These are phyloP conservation scores for Lichenostomus cassidix DNA, from an alignment of 2,113 vertebrate genomes.

Conservation along the genomic window DNA sequence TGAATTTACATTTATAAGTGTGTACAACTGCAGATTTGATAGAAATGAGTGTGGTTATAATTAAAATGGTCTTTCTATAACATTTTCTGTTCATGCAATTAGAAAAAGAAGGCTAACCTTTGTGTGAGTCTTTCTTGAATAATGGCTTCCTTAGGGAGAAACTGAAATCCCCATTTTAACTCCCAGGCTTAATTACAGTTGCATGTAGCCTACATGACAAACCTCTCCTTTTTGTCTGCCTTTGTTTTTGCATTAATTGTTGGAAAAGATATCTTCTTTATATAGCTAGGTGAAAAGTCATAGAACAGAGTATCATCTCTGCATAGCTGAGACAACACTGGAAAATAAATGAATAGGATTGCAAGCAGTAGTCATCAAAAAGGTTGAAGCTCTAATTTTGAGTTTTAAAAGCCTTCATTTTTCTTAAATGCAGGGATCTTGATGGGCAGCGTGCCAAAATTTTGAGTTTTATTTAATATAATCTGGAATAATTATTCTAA, in stretches of 20 bases:
- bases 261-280: background rate
- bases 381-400: background rate
- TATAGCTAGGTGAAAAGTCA: background rate
- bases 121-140: slow-evolving; percentile 20
- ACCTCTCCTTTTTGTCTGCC: background rate
- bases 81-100: slow-evolving; percentile 42
- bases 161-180: background rate
- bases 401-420: background rate
- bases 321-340: background rate
- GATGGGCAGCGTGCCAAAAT: background rate
- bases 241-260: background rate
- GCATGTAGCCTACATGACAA: background rate
- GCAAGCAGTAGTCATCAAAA: background rate
- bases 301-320: background rate
- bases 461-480: background rate
- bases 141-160: background rate
- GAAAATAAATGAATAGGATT: background rate
- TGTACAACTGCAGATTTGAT: slow-evolving; percentile 26
- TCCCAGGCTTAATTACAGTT: slow-evolving; percentile 43
- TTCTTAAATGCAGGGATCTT: background rate
- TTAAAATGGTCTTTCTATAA: slow-evolving; percentile 33
- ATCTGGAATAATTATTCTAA: background rate
- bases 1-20: slow-evolving; percentile 49
- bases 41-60: slow-evolving; percentile 51
- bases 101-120: slow-evolving; percentile 27